A percentile compares a stretch with the other conserved stretches of the same genome.
phyloP scores from a whole-genome alignment of 2,113 vertebrate genomes.

The Corvus cornix region DNA sequence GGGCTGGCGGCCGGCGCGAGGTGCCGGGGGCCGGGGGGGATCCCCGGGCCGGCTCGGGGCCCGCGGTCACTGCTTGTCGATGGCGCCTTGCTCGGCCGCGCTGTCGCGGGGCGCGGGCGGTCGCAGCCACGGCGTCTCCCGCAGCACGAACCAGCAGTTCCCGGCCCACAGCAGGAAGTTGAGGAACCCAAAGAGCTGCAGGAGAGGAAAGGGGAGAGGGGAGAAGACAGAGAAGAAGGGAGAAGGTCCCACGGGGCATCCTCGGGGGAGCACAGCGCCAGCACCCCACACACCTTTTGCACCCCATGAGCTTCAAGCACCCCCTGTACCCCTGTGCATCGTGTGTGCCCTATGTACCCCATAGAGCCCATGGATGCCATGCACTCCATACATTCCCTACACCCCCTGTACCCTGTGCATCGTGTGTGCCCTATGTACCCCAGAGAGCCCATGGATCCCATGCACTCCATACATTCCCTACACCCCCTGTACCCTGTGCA shows the following conservation, averaged over 20 bases:
- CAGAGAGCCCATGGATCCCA: not conserved
- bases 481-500: too few relatives aligned
- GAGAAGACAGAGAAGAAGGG: not conserved
- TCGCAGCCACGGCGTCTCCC: slow-evolving; percentile 89
- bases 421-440: too few relatives aligned
- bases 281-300: not conserved
- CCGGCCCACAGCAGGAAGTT: slow-evolving; percentile 92
- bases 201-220: not conserved
- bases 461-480: fast-evolving
- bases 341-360: too few relatives aligned
- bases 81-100: slow-evolving; percentile 73
- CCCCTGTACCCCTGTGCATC: not conserved
- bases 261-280: fast-evolving
- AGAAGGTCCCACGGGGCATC: not conserved
- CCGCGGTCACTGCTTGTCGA: slow-evolving; percentile 70
- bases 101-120: slow-evolving; percentile 63
- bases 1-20: slow-evolving; percentile 23
- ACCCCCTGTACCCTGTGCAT: too few relatives aligned
- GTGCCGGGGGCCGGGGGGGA: not conserved
- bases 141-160: slow-evolving; percentile 96
- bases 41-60: not conserved
- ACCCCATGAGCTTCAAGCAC: fast-evolving
- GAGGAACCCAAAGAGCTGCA: slow-evolving; percentile 92
- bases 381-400: too few relatives aligned
- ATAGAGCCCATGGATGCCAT: too few relatives aligned